Evolutionary conservation across 2,888 invertebrate genomes (phyloP), one percentile per base, ranked within the genome.

Genomic region (Crepidodera aurea): DNA sequence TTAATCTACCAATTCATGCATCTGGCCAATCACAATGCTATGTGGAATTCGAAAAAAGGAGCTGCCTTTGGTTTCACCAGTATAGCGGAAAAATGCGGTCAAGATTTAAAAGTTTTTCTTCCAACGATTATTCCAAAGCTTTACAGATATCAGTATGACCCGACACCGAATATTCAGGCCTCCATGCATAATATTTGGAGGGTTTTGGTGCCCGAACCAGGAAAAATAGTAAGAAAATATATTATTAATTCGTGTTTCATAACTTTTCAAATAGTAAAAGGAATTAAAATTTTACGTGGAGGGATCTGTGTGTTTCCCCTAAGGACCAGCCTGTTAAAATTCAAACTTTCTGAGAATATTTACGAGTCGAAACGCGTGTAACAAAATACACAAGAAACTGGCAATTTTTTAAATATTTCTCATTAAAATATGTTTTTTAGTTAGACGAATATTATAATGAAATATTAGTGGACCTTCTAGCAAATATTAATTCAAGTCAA

Each of bases 171-270:
- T 76, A 92, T 96, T 70, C 96, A 96, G 80, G 89, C 91, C 77
- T 94, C 95, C 12, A 97, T 98, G 96, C 87, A 90, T 51, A 91
- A 92, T 74, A 97, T 98, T 74, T 98, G 97, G 97, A 90, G 91
- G 68, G 91, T 93, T 10, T 85, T 98, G 50, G 95, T 97, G 7
- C 87, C 88, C 12, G 93, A 94, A 75, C 91, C 92, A 2, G 90
- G 90, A 74, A 92, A 93, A 78, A 91, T 91, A 50, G 92, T 94
- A 76, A 83, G 84, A 7, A 8, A 22, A 22, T 22, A 4, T 22
- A 39, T 12, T 12, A 15, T 39, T 16, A 39, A 29, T 29, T 8
- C 6, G 8, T 29, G 29, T 8, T 6, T 29, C 8, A 29, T 29
- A 29, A 29, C 8, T 8, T 8, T 29, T 7, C 6, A 6, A 29